Conservation (phyloP, 64 coral and sea anemone genomes). For the Astreopora myriophthalma region DNA sequence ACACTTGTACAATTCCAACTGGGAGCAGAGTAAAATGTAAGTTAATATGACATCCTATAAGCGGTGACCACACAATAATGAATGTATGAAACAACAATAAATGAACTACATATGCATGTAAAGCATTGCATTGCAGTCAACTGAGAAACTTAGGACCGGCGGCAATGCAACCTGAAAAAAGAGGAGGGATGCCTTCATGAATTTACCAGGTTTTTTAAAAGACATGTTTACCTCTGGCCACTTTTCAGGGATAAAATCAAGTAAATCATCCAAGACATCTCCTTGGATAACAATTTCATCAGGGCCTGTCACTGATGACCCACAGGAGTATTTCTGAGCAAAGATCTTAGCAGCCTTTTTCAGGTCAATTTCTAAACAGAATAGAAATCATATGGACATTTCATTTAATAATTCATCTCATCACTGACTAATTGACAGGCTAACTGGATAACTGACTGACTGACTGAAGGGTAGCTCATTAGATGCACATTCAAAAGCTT, state of each 20-base stretch:
- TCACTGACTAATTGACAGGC: neutral
- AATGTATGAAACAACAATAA: too few species aligned
- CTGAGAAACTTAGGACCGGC: too few species aligned
- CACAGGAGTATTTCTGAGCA: constrained; percentile 92
- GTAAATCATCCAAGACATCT: constrained; percentile 92
- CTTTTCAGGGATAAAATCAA: constrained; percentile 96
- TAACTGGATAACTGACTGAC: neutral
- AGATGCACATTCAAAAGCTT: too few species aligned
- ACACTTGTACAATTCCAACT: too few species aligned
- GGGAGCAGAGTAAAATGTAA: too few species aligned
- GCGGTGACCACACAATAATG: too few species aligned
- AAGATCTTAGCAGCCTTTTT: constrained; percentile 97
- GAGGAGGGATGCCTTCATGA: too few species aligned
- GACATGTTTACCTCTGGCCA: constrained; percentile 86
- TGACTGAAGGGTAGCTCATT: too few species aligned
- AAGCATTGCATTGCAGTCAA: too few species aligned
- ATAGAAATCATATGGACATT: neutral
- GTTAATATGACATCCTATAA: too few species aligned
- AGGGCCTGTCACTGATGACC: constrained; percentile 90
- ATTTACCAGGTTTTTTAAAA: neutral
- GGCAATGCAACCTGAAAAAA: too few species aligned
- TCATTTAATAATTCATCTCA: neutral
- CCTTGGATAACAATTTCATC: constrained; percentile 98
- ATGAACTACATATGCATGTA: too few species aligned
- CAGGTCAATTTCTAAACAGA: constrained; percentile 81